Conservation (phyloP, 2,888 invertebrate genomes). For the Synergus umbraculus region DNA sequence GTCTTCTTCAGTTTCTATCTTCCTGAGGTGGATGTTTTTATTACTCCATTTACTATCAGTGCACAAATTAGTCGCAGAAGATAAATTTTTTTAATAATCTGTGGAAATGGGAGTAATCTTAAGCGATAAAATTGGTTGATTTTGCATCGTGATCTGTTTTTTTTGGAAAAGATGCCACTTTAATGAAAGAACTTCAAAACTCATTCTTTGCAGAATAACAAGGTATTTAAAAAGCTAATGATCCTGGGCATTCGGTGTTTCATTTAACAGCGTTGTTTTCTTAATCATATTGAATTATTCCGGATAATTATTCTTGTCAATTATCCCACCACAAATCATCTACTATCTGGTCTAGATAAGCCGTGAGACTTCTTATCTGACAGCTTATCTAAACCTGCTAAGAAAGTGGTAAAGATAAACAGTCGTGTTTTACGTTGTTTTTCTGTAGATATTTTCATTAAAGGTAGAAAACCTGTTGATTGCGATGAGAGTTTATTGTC, state of each 20-base stretch:
- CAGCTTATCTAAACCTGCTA: slow-evolving; percentile 29
- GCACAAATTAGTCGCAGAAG: slow-evolving; percentile 1
- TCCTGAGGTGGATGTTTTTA: background rate
- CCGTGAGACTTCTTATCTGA: slow-evolving; percentile 36
- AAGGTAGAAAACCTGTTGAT: background rate
- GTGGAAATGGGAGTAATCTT: background rate
- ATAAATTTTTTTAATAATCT: slow-evolving; percentile 1
- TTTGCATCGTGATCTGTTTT: background rate
- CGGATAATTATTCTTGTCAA: slow-evolving; percentile 33
- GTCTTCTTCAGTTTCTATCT: background rate
- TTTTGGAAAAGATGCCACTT: background rate
- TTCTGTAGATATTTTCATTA: background rate
- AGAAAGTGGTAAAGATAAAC: slow-evolving; percentile 38
- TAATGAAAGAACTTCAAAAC: slow-evolving; percentile 18
- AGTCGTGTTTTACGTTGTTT: slow-evolving; percentile 31
- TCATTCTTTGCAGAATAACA: slow-evolving; percentile 4
- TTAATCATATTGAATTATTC: slow-evolving; percentile 1
- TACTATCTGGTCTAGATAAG: slow-evolving; percentile 37
- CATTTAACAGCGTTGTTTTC: background rate
- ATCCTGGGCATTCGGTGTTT: background rate
- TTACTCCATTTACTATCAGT: background rate
- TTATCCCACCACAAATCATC: slow-evolving; percentile 27
- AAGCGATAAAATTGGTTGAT: background rate
- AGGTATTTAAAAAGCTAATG: slow-evolving; percentile 9
- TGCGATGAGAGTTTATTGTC: slow-evolving; percentile 22